Evolutionary conservation across 2,113 vertebrate species (phyloP).

Genomic region (Apistogramma diplotaenia): DNA sequence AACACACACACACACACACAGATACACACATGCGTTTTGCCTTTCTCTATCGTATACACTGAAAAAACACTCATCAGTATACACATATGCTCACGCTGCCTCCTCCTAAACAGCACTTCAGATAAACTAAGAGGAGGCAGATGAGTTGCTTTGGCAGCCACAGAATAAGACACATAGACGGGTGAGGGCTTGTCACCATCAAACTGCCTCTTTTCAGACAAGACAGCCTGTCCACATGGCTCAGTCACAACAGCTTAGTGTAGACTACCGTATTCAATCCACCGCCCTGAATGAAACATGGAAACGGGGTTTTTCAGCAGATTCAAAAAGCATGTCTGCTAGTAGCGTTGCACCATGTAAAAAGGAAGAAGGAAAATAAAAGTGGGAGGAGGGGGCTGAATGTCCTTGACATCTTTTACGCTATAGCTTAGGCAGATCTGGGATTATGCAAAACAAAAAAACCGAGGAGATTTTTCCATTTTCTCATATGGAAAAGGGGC

Average conservation of each 20-base stretch:
- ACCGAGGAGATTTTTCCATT: neutral
- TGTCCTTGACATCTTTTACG: slow-evolving; percentile 31
- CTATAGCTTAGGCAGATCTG: neutral
- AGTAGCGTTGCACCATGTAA: neutral
- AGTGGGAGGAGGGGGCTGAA: slow-evolving; percentile 3
- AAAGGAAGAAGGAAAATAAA: neutral
- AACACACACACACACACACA: slow-evolving; percentile 18
- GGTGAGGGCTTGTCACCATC: slow-evolving; percentile 67
- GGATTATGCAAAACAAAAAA: slow-evolving; percentile 13
- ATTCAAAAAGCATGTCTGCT: slow-evolving; percentile 23
- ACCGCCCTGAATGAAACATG: slow-evolving; percentile 20
- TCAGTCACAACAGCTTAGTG: slow-evolving; percentile 55
- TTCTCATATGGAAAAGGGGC: neutral
- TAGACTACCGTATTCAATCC: slow-evolving; percentile 44
- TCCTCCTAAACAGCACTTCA: slow-evolving; percentile 59
- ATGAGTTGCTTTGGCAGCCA: slow-evolving; percentile 65
- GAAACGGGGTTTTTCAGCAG: slow-evolving; percentile 33
- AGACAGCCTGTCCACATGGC: slow-evolving; percentile 64
- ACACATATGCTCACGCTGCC: slow-evolving; percentile 15
- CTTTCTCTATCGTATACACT: neutral
- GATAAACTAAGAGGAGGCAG: slow-evolving; percentile 66
- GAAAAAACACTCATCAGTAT: neutral
- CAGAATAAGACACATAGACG: slow-evolving; percentile 50
- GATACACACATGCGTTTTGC: slow-evolving; percentile 6
- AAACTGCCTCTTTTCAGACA: slow-evolving; percentile 59